Evolutionary conservation across 2,113 vertebrate genomes (phyloP).

Genomic region (Gulo gulo): DNA sequence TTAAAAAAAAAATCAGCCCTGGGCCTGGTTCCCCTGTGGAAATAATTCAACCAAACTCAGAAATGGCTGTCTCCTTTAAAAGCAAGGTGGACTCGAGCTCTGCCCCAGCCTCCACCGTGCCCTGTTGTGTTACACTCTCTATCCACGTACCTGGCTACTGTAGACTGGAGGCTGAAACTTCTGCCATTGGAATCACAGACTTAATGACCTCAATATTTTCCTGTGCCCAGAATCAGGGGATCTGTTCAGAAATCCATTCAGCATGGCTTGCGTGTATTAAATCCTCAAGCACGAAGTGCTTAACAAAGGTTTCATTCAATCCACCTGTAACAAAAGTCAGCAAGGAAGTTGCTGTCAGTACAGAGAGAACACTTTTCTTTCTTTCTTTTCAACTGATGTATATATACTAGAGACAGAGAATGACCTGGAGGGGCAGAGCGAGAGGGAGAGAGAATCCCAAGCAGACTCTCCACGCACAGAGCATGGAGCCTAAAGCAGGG

Average conservation of each 20-base stretch:
- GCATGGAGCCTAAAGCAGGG: not conserved
- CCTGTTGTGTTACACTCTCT: not conserved
- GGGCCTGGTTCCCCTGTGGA: not conserved
- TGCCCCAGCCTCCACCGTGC: not conserved
- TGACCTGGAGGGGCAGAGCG: not conserved
- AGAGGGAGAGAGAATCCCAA: not conserved
- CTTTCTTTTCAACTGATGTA: not conserved
- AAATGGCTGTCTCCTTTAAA: not conserved
- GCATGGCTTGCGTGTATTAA: not conserved
- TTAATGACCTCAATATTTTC: not conserved
- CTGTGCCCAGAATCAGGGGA: not conserved
- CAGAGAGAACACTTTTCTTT: not conserved
- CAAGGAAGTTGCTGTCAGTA: not conserved
- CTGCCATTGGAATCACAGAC: not conserved
- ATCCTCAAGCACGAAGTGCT: not conserved
- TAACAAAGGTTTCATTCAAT: not conserved
- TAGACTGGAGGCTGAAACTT: not conserved
- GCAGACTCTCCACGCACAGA: not conserved
- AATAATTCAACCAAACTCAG: not conserved
- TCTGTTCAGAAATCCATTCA: not conserved
- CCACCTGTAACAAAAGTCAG: not conserved
- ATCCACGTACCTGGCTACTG: not conserved
- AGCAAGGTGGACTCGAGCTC: not conserved
- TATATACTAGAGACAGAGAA: not conserved
- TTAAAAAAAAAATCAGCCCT: not conserved